A percentile compares a stretch with the other conserved stretches of the same genome.
phyloP scores from a whole-genome alignment of 2,888 invertebrate species.

The Xestoiulus laeticollis region DNA sequence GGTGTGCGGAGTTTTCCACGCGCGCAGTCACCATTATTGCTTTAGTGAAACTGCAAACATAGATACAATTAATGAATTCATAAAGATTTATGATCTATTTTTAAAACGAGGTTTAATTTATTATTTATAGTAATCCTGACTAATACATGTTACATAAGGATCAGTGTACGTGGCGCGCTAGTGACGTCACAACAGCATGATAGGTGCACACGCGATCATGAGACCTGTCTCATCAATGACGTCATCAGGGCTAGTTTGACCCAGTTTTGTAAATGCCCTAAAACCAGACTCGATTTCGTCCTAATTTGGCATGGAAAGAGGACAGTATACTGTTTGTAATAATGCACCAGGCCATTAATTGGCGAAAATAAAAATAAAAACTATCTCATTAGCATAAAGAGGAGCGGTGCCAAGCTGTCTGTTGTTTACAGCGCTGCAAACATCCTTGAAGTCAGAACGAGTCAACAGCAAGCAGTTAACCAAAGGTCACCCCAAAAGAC shows the following conservation, averaged over 20 bases:
- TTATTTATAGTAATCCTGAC: too few relatives aligned
- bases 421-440: background rate
- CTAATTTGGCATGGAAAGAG: background rate
- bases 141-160: too few relatives aligned
- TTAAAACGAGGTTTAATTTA: too few relatives aligned
- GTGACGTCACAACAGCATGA: background rate
- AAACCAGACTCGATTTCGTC: background rate
- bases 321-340: background rate
- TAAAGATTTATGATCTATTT: too few relatives aligned
- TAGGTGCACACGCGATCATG: background rate
- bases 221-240: background rate
- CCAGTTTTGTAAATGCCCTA: background rate
- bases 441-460: background rate
- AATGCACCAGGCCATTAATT: background rate
- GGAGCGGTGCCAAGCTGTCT: slow-evolving; percentile 27
- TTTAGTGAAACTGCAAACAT: too few relatives aligned
- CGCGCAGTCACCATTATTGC: too few relatives aligned
- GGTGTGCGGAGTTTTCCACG: too few relatives aligned
- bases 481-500: background rate
- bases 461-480: background rate
- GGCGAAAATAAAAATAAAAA: background rate
- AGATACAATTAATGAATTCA: too few relatives aligned
- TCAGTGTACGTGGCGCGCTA: background rate
- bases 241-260: background rate
- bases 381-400: background rate